phyloP scores from a whole-genome alignment of 2,888 invertebrate species.

The Stramonita haemastoma region DNA sequence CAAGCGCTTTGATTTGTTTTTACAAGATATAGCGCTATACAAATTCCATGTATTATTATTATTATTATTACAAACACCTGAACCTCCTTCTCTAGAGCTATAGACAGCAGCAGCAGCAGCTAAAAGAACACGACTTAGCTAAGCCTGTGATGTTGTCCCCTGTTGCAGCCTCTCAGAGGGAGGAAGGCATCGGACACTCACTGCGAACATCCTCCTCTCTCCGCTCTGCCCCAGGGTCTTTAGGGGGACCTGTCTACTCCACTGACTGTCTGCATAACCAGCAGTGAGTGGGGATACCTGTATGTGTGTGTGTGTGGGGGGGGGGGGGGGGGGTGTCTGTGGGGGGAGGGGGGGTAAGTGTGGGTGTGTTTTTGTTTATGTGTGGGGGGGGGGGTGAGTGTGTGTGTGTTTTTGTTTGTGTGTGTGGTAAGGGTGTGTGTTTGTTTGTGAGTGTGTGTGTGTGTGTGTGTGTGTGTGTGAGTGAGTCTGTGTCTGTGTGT shows the following conservation, averaged over 20 bases:
- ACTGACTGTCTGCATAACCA: slow-evolving; percentile 13
- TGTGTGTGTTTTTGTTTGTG: no score
- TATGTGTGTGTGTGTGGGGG: background rate
- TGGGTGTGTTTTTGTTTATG: no score
- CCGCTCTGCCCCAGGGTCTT: background rate
- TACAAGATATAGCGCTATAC: no score
- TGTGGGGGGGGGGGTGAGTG: background rate
- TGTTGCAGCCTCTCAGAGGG: background rate
- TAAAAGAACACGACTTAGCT: background rate
- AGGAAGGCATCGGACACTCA: background rate
- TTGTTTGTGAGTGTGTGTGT: slow-evolving; percentile 10
- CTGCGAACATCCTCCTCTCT: background rate
- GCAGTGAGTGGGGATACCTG: background rate
- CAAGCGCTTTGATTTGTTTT: no score
- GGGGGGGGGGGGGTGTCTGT: no score
- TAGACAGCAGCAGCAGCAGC: no score
- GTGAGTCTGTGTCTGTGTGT: no score
- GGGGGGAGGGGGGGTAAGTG: no score
- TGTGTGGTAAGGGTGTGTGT: background rate
- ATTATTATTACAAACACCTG: no score
- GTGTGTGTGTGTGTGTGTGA: background rate
- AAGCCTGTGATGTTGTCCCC: background rate
- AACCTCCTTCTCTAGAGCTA: no score
- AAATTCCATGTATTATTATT: no score
- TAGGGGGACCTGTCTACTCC: background rate